Percentiles rank a stretch among this genome's conserved stretches.
Conservation (phyloP, 2,888 invertebrate genomes). For the Eupithecia subumbrata region DNA sequence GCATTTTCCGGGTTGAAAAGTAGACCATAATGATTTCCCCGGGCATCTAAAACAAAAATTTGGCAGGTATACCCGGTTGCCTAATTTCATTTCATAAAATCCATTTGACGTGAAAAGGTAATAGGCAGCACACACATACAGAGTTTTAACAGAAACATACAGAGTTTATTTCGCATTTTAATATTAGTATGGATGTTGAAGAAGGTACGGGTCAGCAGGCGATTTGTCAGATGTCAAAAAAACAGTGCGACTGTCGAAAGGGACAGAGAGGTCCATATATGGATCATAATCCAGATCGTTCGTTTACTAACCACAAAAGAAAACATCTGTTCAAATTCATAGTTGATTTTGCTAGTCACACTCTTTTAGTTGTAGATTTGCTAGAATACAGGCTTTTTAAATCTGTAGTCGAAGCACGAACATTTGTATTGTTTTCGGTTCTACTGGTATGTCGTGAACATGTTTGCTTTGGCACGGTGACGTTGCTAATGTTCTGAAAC, state of each 20-base stretch:
- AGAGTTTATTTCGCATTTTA: no score
- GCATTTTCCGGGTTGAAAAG: background rate
- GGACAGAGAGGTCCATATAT: background rate
- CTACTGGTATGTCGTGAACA: slow-evolving; percentile 13
- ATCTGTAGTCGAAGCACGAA: background rate
- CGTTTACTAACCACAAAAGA: background rate
- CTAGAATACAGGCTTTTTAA: background rate
- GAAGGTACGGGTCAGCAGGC: background rate
- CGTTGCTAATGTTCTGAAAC: slow-evolving; percentile 56
- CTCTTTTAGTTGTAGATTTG: background rate
- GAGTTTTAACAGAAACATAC: no score
- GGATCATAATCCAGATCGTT: background rate
- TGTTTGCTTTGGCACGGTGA: slow-evolving; percentile 58
- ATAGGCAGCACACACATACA: no score
- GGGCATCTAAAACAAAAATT: background rate
- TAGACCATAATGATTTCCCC: background rate
- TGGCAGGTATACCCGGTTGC: background rate
- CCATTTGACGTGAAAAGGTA: background rate
- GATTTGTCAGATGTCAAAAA: background rate
- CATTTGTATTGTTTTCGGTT: background rate
- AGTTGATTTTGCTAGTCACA: background rate
- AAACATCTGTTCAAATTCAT: background rate
- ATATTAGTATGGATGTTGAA: background rate
- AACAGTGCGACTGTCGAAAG: background rate
- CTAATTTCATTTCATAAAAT: background rate